These are phyloP conservation scores for Aporophyla nigra DNA, from an alignment of 2,888 invertebrate genomes.

Conservation along the genomic window DNA sequence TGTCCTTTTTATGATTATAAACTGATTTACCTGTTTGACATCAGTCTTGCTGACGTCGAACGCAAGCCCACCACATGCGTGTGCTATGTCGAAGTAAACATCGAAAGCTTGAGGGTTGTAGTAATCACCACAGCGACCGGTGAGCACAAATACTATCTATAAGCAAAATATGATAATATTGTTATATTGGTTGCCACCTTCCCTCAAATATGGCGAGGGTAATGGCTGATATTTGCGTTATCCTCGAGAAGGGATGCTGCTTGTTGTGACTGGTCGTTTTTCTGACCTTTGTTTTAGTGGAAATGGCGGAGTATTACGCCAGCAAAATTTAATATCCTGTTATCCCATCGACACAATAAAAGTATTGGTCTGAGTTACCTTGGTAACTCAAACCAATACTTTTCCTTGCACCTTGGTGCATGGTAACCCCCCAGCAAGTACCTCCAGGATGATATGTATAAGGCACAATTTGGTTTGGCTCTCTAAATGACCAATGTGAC, in stretches of 20 bases:
- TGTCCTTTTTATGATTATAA: not conserved
- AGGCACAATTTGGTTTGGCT: not conserved
- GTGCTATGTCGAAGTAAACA: constrained; percentile 61
- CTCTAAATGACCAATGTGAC: not conserved
- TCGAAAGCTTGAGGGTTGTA: not conserved
- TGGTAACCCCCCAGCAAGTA: too few species aligned
- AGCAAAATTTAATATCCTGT: not conserved
- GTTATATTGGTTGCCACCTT: too few species aligned
- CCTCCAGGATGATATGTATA: not conserved
- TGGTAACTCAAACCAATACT: too few species aligned
- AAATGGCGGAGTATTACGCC: not conserved
- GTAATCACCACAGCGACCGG: constrained; percentile 26
- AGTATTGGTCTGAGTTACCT: not conserved
- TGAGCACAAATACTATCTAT: constrained; percentile 63
- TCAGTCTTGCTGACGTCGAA: constrained; percentile 32
- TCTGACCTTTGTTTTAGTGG: too few species aligned
- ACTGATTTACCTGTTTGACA: constrained; percentile 42
- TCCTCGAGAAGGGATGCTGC: too few species aligned
- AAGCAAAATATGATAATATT: not conserved
- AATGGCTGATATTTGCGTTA: too few species aligned
- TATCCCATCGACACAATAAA: not conserved
- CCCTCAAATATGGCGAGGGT: too few species aligned
- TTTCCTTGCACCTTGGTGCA: too few species aligned
- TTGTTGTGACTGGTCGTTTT: too few species aligned
- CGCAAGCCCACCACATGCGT: constrained; percentile 55